A percentile compares a stretch with the other conserved stretches of the same genome.
Conservation (phyloP, 2,888 invertebrate species). For the Sphaerophoria taeniata region DNA sequence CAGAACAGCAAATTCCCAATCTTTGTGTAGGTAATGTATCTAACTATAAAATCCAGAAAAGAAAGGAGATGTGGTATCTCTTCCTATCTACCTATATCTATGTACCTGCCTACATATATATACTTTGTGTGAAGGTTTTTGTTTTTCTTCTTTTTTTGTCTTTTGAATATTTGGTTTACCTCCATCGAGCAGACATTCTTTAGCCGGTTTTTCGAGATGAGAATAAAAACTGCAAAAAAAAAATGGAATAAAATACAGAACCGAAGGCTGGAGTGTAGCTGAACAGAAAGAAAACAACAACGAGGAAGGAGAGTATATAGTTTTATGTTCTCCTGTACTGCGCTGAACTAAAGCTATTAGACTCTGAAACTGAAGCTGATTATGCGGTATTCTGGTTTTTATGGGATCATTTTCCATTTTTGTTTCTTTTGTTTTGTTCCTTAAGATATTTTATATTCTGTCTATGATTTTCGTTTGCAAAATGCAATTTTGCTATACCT, state of each 20-base stretch:
- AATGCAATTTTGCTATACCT: constrained; percentile 53
- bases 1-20: constrained; percentile 44
- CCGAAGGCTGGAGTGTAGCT: neutral
- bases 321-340: neutral
- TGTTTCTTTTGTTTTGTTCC: constrained; percentile 22
- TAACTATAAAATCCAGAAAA: constrained; percentile 62
- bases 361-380: constrained; percentile 72
- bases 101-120: neutral
- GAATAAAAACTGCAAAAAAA: constrained; percentile 43
- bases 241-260: constrained; percentile 6
- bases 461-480: constrained; percentile 51
- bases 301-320: constrained; percentile 52
- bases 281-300: constrained; percentile 42
- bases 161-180: constrained; percentile 33
- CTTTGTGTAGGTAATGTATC: constrained; percentile 39
- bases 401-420: constrained; percentile 66
- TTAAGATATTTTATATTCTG: constrained; percentile 36
- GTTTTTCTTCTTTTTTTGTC: neutral
- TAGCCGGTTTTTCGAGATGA: constrained; percentile 45
- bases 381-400: constrained; percentile 73
- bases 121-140: constrained; percentile 30
- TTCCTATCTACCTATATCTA: constrained; percentile 2
- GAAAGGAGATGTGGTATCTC: constrained; percentile 46
- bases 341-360: constrained; percentile 45
- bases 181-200: constrained; percentile 61